Percentiles rank a stretch among this genome's conserved stretches.
Conservation (phyloP, 2,797 vertebrate genomes). For the Ceryle rudis region DNA sequence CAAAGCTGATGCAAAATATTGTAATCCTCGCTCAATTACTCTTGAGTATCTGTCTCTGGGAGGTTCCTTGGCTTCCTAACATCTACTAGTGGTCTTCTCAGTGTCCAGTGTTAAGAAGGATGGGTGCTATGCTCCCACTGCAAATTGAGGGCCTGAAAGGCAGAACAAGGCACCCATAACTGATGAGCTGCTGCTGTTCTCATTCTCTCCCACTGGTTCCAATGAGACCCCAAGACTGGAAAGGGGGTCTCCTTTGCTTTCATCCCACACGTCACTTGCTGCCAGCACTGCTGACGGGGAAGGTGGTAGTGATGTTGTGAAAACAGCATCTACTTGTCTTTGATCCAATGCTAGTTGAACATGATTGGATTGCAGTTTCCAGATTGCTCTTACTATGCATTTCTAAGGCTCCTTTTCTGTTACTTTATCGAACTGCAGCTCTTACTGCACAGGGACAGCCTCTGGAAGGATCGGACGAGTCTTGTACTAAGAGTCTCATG, state of each 20-base stretch:
- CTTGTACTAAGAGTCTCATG: neutral
- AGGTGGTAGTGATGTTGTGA: neutral
- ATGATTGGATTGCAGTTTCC: neutral
- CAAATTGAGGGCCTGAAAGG: neutral
- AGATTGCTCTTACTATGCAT: neutral
- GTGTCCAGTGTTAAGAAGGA: neutral
- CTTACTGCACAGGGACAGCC: neutral
- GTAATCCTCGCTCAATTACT: rapidly evolving
- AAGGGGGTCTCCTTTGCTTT: neutral
- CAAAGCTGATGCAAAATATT: neutral
- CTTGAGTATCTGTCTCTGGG: neutral
- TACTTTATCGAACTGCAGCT: neutral
- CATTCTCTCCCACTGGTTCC: neutral
- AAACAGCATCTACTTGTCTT: neutral
- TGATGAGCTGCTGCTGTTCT: neutral
- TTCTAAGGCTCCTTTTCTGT: neutral
- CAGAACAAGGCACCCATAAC: neutral
- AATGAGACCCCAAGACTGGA: neutral
- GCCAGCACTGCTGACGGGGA: neutral
- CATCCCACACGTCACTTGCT: neutral
- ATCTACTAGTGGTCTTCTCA: neutral
- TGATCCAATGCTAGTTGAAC: neutral
- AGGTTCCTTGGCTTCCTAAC: neutral
- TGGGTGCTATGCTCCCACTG: neutral
- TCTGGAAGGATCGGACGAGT: neutral